Evolutionary conservation across 35 echinoderm and acorn worm genomes (phyloP), one percentile per base, ranked within the genome.

Genomic region (Anneissia japonica): DNA sequence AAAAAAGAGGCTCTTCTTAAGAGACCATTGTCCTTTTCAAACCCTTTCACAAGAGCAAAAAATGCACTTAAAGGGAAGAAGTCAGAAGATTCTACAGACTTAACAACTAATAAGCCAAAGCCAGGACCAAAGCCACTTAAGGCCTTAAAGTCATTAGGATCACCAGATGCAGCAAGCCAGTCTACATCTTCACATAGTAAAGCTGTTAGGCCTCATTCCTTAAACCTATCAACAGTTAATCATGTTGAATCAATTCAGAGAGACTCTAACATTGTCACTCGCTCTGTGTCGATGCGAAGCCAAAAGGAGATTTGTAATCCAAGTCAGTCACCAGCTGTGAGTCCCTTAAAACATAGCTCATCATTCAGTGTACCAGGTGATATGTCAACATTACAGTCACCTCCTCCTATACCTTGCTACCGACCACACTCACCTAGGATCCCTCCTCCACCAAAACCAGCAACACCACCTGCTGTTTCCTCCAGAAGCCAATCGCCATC

Each of bases 361-460:
- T 64, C 51, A 64, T 64, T 64, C 19, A 64, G 26, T 23, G 19
- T 64, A 6, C 51, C 51, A 12, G 51, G 51, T 19, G 51, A 64
- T 1, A 64, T 23, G 2, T 64, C 51, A 12, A 64, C 51, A 64
- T 64, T 64, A 9, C 51, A 64, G 6, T 64, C 51, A 81, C 79
- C 79, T 6, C 79, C 79, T 12, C 79, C 79, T 6, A 16, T 39
- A 81, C 79, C 79, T 30, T 4, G 32, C 23, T 30, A 39, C n/a
- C 34, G 79, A 39, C 79, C n/a, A 26, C 38, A 36, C 17, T 81
- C 38, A 30, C 35, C n/a, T n/a, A 38, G 38, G 40, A 16, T 39
- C 11, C 79, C 79, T 38, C 34, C 79, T 39, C 79, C 79, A 12
- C 79, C 79, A 37, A 81, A 81, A n/a, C 79, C 79, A 81, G 36